Percentiles rank a stretch among this genome's conserved stretches.
Evolutionary conservation across 2,888 invertebrate genomes (phyloP).

Genomic region (Cephus spinipes): DNA sequence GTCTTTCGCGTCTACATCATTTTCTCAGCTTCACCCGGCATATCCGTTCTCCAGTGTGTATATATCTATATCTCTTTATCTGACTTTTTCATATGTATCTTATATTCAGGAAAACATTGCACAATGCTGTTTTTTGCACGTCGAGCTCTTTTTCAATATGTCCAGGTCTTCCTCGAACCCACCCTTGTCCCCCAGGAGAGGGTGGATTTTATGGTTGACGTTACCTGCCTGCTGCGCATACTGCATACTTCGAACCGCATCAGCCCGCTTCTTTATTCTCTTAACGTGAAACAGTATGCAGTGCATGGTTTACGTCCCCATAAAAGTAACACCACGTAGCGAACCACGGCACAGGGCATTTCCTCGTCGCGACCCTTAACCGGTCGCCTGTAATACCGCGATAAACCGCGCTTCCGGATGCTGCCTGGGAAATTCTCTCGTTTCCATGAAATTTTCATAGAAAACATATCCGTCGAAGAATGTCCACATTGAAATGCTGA

Average conservation of each 20-base stretch:
- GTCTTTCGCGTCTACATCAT: neutral
- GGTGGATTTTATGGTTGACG: constrained; percentile 50
- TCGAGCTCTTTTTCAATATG: neutral
- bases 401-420: constrained; percentile 48
- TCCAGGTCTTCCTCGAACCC: neutral
- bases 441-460: constrained; percentile 47
- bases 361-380: constrained; percentile 42
- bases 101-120: neutral
- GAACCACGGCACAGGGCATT: constrained; percentile 31
- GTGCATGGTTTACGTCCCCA: constrained; percentile 55
- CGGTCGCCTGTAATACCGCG: constrained; percentile 47
- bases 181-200: neutral
- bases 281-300: constrained; percentile 47
- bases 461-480: constrained; percentile 9
- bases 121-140: neutral
- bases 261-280: constrained; percentile 51
- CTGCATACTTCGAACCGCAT: constrained; percentile 29
- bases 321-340: constrained; percentile 53
- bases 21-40: neutral
- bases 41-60: neutral
- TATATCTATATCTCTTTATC: neutral
- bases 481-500: neutral
- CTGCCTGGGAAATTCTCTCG: constrained; percentile 18
- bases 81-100: neutral
- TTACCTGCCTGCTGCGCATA: constrained; percentile 35